Conservation (phyloP, 1,140 invertebrate genomes). For the Drosophila nannoptera region DNA sequence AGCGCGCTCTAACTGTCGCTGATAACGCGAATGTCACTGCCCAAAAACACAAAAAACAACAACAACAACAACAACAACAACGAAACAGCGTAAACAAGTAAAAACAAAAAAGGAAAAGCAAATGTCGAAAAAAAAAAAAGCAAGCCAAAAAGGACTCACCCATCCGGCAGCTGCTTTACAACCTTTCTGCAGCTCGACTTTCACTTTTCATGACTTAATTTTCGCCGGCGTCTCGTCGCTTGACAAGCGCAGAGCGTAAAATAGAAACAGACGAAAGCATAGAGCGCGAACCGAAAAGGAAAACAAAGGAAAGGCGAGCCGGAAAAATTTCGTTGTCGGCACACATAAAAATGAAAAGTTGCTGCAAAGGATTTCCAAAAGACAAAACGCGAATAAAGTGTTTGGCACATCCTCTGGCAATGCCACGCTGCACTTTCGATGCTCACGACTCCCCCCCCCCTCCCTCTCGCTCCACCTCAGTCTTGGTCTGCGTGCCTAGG, state of each 20-base stretch:
- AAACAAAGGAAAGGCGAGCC: constrained; percentile 7
- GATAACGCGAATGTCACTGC: constrained; percentile 44
- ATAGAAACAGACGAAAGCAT: constrained; percentile 37
- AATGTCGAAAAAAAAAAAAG: background rate
- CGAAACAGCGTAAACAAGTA: background rate
- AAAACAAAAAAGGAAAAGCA: constrained; percentile 3
- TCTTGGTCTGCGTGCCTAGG: background rate
- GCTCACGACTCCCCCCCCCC: background rate
- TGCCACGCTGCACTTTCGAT: constrained; percentile 6
- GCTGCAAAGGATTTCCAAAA: constrained; percentile 43
- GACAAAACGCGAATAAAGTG: constrained; percentile 46
- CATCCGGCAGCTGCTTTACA: constrained; percentile 3
- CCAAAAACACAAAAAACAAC: constrained; percentile 17
- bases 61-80: constrained; percentile 21
- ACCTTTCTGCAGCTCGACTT: constrained; percentile 35
- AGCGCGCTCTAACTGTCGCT: constrained; percentile 32
- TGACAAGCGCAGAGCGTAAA: constrained; percentile 38
- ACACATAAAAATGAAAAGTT: constrained; percentile 55
- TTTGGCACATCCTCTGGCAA: constrained; percentile 24
- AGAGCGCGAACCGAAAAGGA: constrained; percentile 20
- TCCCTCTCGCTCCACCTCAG: background rate
- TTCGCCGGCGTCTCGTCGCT: constrained; percentile 39
- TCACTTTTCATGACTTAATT: constrained; percentile 58
- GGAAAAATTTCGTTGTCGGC: constrained; percentile 26
- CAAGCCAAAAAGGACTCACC: background rate